A percentile compares a stretch with the other conserved stretches of the same genome.
These are phyloP conservation scores for Rutilus rutilus DNA, from an alignment of 2,113 vertebrate species.

Conservation along the genomic window DNA sequence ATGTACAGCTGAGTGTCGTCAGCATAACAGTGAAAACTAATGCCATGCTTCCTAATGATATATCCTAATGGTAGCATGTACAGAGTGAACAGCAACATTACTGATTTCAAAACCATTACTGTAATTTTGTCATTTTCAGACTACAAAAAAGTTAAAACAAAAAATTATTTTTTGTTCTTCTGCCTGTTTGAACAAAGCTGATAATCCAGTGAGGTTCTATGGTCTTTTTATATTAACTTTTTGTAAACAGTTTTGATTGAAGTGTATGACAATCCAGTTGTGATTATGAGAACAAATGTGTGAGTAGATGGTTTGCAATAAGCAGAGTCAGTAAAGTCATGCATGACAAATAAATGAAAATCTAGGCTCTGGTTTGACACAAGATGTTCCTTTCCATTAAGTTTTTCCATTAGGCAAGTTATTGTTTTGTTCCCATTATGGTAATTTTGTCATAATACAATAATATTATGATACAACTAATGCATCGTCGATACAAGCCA, in stretches of 20 bases:
- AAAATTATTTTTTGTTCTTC: not conserved
- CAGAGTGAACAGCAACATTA: no score
- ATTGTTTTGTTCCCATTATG: constrained; percentile 31
- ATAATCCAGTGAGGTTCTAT: no score
- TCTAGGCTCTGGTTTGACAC: constrained; percentile 2
- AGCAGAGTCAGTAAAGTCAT: not conserved
- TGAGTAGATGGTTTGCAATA: constrained; percentile 7
- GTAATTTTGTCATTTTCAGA: no score
- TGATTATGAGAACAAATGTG: constrained; percentile 6
- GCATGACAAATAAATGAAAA: constrained; percentile 21
- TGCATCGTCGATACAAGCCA: constrained; percentile 17
- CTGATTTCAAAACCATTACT: no score
- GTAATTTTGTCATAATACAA: constrained; percentile 28
- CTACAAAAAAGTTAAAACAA: not conserved
- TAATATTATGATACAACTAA: constrained; percentile 36
- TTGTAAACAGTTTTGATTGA: not conserved
- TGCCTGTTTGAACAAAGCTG: not conserved
- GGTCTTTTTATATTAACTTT: constrained; percentile 38
- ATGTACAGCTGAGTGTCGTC: no score
- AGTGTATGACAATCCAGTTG: not conserved
- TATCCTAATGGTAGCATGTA: no score
- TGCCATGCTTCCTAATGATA: no score
- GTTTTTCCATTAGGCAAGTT: constrained; percentile 34
- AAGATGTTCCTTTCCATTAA: constrained; percentile 30
- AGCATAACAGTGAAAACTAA: no score